A percentile compares a stretch with the other conserved stretches of the same genome.
phyloP scores from a whole-genome alignment of 2,888 invertebrate genomes.

The Sialis lutaria region DNA sequence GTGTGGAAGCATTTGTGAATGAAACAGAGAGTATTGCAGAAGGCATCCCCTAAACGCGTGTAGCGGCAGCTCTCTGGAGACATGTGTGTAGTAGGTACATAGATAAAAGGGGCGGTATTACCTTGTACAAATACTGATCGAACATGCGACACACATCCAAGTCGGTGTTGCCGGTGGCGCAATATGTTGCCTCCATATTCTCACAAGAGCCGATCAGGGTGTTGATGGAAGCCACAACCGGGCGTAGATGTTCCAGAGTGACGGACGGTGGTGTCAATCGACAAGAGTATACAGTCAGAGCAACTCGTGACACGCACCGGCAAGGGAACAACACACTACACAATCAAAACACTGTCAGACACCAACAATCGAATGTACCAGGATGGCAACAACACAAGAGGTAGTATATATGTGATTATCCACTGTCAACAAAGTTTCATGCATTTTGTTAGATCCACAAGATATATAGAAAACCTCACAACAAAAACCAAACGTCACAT shows the following conservation, averaged over 20 bases:
- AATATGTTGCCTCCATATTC: constrained; percentile 44
- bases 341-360: not conserved
- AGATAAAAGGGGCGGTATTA: constrained; percentile 16
- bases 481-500: not conserved
- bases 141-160: constrained; percentile 43
- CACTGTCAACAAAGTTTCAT: no score
- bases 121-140: constrained; percentile 48
- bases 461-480: no score
- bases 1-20: no score
- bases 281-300: no score
- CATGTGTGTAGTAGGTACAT: no score
- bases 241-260: constrained; percentile 30
- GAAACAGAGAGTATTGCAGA: no score
- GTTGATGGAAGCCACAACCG: constrained; percentile 30
- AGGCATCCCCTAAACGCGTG: no score
- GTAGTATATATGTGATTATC: no score
- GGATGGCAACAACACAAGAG: not conserved
- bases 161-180: constrained; percentile 38
- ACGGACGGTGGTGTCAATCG: no score
- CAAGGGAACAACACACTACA: not conserved
- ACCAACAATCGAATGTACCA: not conserved
- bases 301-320: not conserved
- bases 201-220: constrained; percentile 30
- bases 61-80: no score
- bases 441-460: no score